Evolutionary conservation across 2,888 invertebrate genomes (phyloP).

Genomic region (Celastrina argiolus): DNA sequence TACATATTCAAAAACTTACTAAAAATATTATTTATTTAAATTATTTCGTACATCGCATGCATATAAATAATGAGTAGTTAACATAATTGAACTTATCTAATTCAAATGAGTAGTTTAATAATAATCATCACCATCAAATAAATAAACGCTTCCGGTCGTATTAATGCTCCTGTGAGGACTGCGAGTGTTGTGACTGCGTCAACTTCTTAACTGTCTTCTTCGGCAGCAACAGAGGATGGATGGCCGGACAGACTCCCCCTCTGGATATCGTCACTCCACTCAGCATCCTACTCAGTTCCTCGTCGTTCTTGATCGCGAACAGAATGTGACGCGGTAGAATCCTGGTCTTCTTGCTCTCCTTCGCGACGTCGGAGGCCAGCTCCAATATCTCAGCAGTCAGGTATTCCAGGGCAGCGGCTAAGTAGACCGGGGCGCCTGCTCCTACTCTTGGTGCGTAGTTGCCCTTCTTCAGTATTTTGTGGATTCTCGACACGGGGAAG

Average conservation of each 20-base stretch:
- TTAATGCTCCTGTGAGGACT: slow-evolving; percentile 13
- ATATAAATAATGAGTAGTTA: too few relatives aligned
- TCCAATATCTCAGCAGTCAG: slow-evolving; percentile 83
- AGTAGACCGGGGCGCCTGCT: slow-evolving; percentile 70
- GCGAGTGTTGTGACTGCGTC: slow-evolving; percentile 23
- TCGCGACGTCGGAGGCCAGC: slow-evolving; percentile 79
- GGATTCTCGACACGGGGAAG: slow-evolving; percentile 77
- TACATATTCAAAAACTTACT: slow-evolving; percentile 21
- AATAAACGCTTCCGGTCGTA: neutral
- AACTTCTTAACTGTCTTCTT: slow-evolving; percentile 49
- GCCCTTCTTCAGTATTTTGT: slow-evolving; percentile 77
- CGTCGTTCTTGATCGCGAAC: slow-evolving; percentile 55
- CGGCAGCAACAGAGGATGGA: slow-evolving; percentile 50
- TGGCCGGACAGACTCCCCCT: slow-evolving; percentile 52
- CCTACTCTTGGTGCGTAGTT: slow-evolving; percentile 79
- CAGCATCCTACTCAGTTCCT: slow-evolving; percentile 52
- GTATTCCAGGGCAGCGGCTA: slow-evolving; percentile 80
- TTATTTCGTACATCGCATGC: too few relatives aligned
- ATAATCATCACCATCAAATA: neutral
- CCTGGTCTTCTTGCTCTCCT: slow-evolving; percentile 81
- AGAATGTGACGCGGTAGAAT: slow-evolving; percentile 50
- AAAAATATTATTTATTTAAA: too few relatives aligned
- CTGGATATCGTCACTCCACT: slow-evolving; percentile 49
- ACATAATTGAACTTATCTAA: too few relatives aligned
- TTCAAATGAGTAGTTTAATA: too few relatives aligned